Conservation (phyloP, 2,797 vertebrate species). For the Salmo trutta region DNA sequence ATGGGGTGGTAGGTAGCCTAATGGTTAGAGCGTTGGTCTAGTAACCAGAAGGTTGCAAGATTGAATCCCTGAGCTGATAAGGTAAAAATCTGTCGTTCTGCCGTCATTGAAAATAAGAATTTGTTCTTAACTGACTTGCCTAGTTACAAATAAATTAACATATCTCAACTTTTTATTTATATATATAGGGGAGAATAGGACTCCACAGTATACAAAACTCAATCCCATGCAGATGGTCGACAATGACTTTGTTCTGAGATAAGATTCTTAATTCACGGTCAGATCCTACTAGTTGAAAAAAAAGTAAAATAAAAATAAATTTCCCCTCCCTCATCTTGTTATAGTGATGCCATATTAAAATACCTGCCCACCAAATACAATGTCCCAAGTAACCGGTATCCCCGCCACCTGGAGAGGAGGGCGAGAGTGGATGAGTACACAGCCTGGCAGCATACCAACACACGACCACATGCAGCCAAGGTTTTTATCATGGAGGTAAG, state of each 20-base stretch:
- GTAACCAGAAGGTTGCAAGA: too few species aligned
- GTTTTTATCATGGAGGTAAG: constrained; percentile 73
- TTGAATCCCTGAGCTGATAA: too few species aligned
- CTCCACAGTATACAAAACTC: constrained; percentile 62
- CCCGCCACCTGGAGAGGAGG: constrained; percentile 61
- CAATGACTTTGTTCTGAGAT: constrained; percentile 73
- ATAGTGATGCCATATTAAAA: constrained; percentile 78
- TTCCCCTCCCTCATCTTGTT: neutral
- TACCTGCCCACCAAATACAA: constrained; percentile 64
- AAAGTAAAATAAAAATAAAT: neutral
- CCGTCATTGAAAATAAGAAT: too few species aligned
- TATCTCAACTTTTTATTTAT: neutral
- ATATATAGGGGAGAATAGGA: constrained; percentile 65
- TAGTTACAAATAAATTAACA: too few species aligned
- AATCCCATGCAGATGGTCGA: constrained; percentile 76
- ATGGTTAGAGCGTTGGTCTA: too few species aligned
- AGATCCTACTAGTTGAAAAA: neutral
- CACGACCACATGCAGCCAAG: constrained; percentile 59
- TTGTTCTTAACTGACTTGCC: too few species aligned
- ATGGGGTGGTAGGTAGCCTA: too few species aligned
- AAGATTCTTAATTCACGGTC: neutral
- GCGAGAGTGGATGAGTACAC: constrained; percentile 77
- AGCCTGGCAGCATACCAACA: constrained; percentile 78
- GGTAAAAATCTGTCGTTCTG: too few species aligned
- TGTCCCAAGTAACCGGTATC: constrained; percentile 76